Evolutionary conservation across 2,888 invertebrate species (phyloP).

Genomic region (Nymphalis c-album): DNA sequence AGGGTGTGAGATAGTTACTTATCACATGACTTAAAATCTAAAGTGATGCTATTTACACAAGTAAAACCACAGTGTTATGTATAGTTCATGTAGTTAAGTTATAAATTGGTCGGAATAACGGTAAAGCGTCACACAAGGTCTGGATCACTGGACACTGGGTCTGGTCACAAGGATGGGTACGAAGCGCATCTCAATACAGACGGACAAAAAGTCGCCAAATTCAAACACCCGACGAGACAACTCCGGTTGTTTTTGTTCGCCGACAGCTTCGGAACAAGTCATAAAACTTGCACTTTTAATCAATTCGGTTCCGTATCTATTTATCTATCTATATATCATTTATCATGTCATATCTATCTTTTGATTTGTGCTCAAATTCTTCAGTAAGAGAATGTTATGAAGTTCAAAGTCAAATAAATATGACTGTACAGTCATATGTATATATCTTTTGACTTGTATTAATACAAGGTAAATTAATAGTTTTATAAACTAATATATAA

Average conservation of each 20-base stretch:
- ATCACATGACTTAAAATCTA: too few relatives aligned
- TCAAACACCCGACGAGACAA: slow-evolving; percentile 45
- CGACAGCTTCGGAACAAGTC: slow-evolving; percentile 49
- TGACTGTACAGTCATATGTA: too few relatives aligned
- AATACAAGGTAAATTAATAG: too few relatives aligned
- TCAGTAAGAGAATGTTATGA: too few relatives aligned
- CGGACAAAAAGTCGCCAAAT: slow-evolving; percentile 50
- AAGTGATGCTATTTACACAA: neutral
- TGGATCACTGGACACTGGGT: too few relatives aligned
- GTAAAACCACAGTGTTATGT: neutral
- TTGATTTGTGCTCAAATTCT: too few relatives aligned
- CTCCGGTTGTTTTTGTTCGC: slow-evolving; percentile 41
- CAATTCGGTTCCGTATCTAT: slow-evolving; percentile 33
- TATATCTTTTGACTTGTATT: too few relatives aligned
- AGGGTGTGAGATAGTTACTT: too few relatives aligned
- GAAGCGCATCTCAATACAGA: slow-evolving; percentile 44
- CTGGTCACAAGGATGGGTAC: slow-evolving; percentile 20
- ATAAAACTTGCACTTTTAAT: slow-evolving; percentile 38
- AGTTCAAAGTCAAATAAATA: too few relatives aligned
- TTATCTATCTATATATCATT: too few relatives aligned
- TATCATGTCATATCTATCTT: too few relatives aligned
- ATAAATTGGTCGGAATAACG: slow-evolving; percentile 9
- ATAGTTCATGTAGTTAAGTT: neutral
- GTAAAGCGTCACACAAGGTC: slow-evolving; percentile 22
- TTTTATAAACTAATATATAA: too few relatives aligned